phyloP scores from a whole-genome alignment of 2,797 vertebrate genomes.

The Peromyscus eremicus region DNA sequence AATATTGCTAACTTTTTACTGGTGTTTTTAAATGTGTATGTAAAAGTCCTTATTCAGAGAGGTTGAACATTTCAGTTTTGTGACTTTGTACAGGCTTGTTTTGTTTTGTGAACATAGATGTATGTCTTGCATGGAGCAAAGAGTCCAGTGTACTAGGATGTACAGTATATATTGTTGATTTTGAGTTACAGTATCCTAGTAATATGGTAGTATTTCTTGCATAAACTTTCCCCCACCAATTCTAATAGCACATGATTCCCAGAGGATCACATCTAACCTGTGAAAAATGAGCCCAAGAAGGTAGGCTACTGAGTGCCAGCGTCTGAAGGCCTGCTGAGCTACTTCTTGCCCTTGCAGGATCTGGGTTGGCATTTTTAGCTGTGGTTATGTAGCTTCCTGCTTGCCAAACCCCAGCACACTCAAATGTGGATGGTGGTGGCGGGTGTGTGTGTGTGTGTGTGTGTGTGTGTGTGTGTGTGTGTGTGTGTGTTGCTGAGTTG shows the following conservation, averaged over 20 bases:
- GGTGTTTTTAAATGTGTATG: not conserved
- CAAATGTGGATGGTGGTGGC: not conserved
- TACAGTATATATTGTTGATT: not conserved
- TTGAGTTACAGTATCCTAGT: not conserved
- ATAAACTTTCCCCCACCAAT: not conserved
- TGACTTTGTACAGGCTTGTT: not conserved
- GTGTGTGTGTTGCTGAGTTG: not conserved
- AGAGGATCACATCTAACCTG: not conserved
- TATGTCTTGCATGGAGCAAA: not conserved
- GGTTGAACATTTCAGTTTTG: not conserved
- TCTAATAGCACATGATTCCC: not conserved
- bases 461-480: no score
- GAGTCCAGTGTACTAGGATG: not conserved
- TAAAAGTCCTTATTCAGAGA: not conserved
- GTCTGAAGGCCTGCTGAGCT: not conserved
- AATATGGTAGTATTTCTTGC: not conserved
- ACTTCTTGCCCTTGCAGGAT: not conserved
- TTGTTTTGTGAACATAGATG: not conserved
- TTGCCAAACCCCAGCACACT: no score
- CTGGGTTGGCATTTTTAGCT: not conserved
- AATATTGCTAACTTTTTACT: not conserved
- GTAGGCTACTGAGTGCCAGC: no score
- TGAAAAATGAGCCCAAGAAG: not conserved
- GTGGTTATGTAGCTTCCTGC: not conserved
- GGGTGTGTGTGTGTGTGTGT: no score